A percentile compares a stretch with the other conserved stretches of the same genome.
Evolutionary conservation across 2,797 vertebrate genomes (phyloP).

Genomic region (Tiaroga cobitis): DNA sequence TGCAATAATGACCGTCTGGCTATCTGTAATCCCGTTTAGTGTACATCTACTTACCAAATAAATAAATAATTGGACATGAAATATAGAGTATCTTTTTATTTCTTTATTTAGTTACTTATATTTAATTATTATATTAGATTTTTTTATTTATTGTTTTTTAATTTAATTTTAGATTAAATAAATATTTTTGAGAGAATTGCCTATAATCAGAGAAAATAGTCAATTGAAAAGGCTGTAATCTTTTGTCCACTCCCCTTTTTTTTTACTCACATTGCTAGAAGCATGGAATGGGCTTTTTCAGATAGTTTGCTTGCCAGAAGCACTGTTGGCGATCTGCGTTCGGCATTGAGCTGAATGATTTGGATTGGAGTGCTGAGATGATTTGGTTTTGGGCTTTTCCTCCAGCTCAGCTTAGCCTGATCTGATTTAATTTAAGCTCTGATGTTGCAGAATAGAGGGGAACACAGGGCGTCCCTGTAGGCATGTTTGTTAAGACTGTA

Average conservation of each 20-base stretch:
- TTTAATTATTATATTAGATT: neutral
- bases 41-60: neutral
- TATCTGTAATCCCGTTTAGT: neutral
- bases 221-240: slow-evolving; percentile 15
- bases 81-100: neutral
- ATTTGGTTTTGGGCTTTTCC: slow-evolving; percentile 58
- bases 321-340: slow-evolving; percentile 46
- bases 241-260: neutral
- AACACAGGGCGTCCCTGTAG: neutral
- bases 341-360: slow-evolving; percentile 58
- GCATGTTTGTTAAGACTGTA: slow-evolving; percentile 22
- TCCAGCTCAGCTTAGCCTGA: slow-evolving; percentile 50
- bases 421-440: slow-evolving; percentile 61
- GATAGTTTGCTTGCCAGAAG: slow-evolving; percentile 46
- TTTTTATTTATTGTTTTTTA: neutral
- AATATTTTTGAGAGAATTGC: neutral
- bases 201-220: slow-evolving; percentile 30
- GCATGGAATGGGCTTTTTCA: slow-evolving; percentile 54
- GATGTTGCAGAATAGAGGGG: slow-evolving; percentile 40
- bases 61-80: neutral
- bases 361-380: slow-evolving; percentile 52
- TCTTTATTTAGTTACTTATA: neutral
- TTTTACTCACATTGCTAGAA: slow-evolving; percentile 51
- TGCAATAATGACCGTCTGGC: neutral
- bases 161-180: neutral